Base-by-base conservation (phyloP, 2,113 vertebrate species). In the Platanista minor region DNA sequence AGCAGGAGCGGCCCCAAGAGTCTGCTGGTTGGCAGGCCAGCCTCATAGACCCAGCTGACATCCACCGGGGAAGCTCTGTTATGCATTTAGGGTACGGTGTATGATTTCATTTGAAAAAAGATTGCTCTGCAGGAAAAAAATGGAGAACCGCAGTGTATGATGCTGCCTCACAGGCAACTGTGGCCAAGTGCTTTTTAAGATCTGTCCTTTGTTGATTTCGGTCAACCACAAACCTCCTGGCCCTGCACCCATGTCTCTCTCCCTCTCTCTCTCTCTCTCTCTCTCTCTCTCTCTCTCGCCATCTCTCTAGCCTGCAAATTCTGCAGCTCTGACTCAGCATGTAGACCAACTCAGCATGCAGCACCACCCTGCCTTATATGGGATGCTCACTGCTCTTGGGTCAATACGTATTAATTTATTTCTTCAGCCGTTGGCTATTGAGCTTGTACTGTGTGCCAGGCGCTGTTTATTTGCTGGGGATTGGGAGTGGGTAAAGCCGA, bases 181-280 rank as follows among this genome's bases (percentile, higher is more conserved):
- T 5, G 59, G 93, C 54, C 81, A 27, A 27, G 75, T 25, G 27
- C 46, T 78, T 62, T 90, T 57, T 25, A 64, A 46, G n/a, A 72
- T 84, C 80, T 59, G 43, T 29, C 75, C 49, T 64, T 75, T 3
- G 88, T 92, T 83, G 88, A 87, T 77, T 91, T 92, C 33, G 69
- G 95, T 96, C 96, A 97, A 91, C 95, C 91, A 21, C 94, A 96
- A 87, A 72, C 12, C 93, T 62, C 61, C 75, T 33, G 77, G 78
- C 92, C 59, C 74, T 91, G 31, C 43, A 8, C 49, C 87, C 71
- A 14, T 14, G 15, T 49, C 33, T n/a, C 64, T 31, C 33, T 29
- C n/a, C 13, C 75, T 41, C n/a, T 18, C 75, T 41, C 17, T 17
- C 84, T 71, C 0, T 41, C 17, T 17, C 84, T 71, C 0, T 49